Percentiles rank a stretch among this genome's conserved stretches.
Conservation (phyloP, 2,888 invertebrate genomes). For the Serripes groenlandicus region DNA sequence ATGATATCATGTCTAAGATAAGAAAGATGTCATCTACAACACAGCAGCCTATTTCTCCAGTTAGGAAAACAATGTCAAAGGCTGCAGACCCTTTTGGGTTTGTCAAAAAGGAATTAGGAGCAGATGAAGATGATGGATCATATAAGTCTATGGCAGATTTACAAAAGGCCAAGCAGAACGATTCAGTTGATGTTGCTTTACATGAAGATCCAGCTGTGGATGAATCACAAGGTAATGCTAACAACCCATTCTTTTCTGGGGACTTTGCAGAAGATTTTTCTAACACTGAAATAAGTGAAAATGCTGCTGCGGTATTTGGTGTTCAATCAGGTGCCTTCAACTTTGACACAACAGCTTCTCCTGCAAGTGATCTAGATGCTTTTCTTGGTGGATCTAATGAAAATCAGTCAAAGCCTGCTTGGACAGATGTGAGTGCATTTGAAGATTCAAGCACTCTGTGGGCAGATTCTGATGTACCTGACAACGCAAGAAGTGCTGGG, state of each 20-base stretch:
- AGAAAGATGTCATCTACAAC: conserved; percentile 47
- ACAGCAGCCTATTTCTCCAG: conserved; percentile 60
- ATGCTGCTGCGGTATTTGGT: conserved; percentile 61
- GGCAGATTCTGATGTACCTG: conserved; percentile 26
- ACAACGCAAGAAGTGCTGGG: conserved; percentile 9
- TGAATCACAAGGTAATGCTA: conserved; percentile 19
- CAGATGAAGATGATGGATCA: conserved; percentile 50
- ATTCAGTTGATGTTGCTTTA: background rate
- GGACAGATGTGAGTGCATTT: conserved; percentile 24
- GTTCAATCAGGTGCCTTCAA: conserved; percentile 44
- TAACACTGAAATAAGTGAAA: conserved; percentile 38
- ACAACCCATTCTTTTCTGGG: conserved; percentile 63
- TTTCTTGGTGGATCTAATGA: conserved; percentile 11
- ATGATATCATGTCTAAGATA: conserved; percentile 63
- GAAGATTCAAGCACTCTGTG: conserved; percentile 22
- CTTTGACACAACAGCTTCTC: conserved; percentile 21
- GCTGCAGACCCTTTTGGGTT: conserved; percentile 61
- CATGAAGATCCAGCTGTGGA: background rate
- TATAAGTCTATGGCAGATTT: conserved; percentile 53
- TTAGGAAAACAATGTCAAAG: conserved; percentile 31
- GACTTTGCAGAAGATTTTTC: conserved; percentile 46
- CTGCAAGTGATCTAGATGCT: background rate
- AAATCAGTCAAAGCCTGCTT: background rate
- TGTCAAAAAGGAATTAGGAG: conserved; percentile 56
- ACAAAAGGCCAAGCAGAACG: conserved; percentile 19